Evolutionary conservation across 1,140 invertebrate species (phyloP), one percentile per base, ranked within the genome.

Genomic region (Linepithema humile): DNA sequence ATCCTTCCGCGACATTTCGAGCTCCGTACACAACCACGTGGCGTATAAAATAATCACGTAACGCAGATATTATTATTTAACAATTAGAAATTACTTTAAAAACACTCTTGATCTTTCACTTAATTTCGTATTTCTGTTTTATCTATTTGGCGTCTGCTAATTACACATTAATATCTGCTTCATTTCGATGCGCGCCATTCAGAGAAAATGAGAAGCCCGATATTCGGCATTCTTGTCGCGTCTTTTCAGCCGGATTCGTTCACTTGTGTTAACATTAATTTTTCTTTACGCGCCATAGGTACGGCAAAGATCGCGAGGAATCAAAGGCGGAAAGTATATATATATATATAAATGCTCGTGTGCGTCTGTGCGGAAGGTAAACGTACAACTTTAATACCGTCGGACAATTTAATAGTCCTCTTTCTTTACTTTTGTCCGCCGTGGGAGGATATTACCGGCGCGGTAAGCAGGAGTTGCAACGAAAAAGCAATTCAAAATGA

Each of bases 301-400:
- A 57, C 43, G 48, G 57, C 43, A 40, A 83, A 67, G 50, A n/a
- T 59, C 23, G 9, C 2, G 23, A 40, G 17, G 5, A 72, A 64
- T 72, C 78, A 86, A 84, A 84, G 20, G 26, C 10, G 12, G 26
- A 32, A 32, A 38, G 20, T 23, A 3, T 59, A 26, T 12, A 23
- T 4, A 38, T n/a, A 15, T 45, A 35, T 26, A 65, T 55, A 83
- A 72, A 75, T 17, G 35, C 17, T 29, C 38, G 35, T 12, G 43
- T 43, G 45, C n/a, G 32, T 77, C 59, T 53, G 26, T 20, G 38
- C 26, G 43, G 40, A 75, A 83, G n/a, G 59, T 20, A 74, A 48
- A 75, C 43, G 59, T 85, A 85, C 59, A 87, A 64, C 45, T 83
- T 85, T 69, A 82, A 88, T 84, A 85, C 65, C 35, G 12, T 70